Evolutionary conservation across 1,140 invertebrate genomes (phyloP).

Genomic region (Xylocopa sonorina): DNA sequence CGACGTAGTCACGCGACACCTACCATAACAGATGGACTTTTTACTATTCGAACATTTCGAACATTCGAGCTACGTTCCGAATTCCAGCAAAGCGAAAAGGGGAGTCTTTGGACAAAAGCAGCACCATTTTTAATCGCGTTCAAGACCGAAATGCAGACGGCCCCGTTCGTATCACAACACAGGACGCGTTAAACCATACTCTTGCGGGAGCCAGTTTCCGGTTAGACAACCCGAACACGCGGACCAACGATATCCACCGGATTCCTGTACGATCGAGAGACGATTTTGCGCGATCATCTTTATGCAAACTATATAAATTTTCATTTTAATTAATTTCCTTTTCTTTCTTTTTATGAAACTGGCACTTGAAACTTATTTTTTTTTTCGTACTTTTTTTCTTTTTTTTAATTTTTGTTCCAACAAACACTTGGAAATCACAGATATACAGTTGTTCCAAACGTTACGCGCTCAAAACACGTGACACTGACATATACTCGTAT

Average conservation of each 20-base stretch:
- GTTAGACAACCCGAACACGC: conserved; percentile 38
- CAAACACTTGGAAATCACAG: conserved; percentile 68
- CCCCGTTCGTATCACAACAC: conserved; percentile 55
- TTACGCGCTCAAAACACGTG: conserved; percentile 54
- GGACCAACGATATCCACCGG: conserved; percentile 17
- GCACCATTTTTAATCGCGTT: conserved; percentile 53
- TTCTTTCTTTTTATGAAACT: conserved; percentile 54
- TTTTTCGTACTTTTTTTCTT: conserved; percentile 28
- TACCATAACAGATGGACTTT: conserved; percentile 57
- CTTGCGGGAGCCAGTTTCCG: conserved; percentile 28
- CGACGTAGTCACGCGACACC: conserved; percentile 32
- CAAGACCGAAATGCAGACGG: conserved; percentile 1
- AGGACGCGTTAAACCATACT: conserved; percentile 33
- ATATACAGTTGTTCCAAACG: conserved; percentile 40
- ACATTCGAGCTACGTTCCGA: conserved; percentile 26
- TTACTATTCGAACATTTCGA: conserved; percentile 30
- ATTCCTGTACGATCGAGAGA: conserved; percentile 9
- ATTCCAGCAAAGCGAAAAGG: conserved; percentile 37
- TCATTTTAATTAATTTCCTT: not conserved
- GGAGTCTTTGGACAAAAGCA: conserved; percentile 52
- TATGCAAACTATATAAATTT: not conserved
- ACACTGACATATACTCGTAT: conserved; percentile 44
- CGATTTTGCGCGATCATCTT: not conserved
- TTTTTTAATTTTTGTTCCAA: conserved; percentile 42
- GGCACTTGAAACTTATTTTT: conserved; percentile 58